Percentiles rank a stretch among this genome's conserved stretches.
These are phyloP conservation scores for Dipodomys stephensi DNA, from an alignment of 2,113 vertebrate species.

Conservation along the genomic window DNA sequence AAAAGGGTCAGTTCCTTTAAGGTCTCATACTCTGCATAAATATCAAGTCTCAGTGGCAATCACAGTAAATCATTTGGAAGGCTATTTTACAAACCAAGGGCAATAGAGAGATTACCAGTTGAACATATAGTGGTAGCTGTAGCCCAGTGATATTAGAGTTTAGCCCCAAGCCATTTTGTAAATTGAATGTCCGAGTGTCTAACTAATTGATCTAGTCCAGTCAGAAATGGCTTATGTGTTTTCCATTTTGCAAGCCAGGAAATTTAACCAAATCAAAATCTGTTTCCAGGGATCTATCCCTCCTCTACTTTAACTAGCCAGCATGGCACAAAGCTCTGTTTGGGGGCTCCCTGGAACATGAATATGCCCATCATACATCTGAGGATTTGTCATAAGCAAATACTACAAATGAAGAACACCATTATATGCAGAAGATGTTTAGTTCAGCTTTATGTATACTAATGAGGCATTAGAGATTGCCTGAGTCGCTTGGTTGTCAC, in stretches of 20 bases:
- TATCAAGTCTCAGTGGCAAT: conserved; percentile 44
- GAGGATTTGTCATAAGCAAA: neutral
- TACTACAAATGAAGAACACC: neutral
- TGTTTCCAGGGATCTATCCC: neutral
- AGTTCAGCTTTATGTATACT: neutral
- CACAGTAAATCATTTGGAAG: neutral
- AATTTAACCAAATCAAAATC: conserved; percentile 27
- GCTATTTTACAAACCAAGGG: neutral
- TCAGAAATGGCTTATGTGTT: conserved; percentile 30
- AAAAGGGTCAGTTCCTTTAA: conserved; percentile 6
- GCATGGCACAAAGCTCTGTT: neutral
- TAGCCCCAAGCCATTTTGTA: neutral
- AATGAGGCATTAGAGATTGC: neutral
- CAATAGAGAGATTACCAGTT: neutral
- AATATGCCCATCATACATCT: fast-evolving
- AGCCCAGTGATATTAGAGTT: neutral
- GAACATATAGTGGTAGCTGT: neutral
- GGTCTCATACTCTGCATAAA: neutral
- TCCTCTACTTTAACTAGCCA: neutral
- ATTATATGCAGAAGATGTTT: neutral
- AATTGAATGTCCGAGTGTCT: neutral
- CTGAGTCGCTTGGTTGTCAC: neutral
- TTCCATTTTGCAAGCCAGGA: conserved; percentile 28
- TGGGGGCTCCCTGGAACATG: neutral
- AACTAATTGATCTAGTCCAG: conserved; percentile 37